Conservation (phyloP, 2,888 invertebrate species). For the Chromoteleia sp. region DNA sequence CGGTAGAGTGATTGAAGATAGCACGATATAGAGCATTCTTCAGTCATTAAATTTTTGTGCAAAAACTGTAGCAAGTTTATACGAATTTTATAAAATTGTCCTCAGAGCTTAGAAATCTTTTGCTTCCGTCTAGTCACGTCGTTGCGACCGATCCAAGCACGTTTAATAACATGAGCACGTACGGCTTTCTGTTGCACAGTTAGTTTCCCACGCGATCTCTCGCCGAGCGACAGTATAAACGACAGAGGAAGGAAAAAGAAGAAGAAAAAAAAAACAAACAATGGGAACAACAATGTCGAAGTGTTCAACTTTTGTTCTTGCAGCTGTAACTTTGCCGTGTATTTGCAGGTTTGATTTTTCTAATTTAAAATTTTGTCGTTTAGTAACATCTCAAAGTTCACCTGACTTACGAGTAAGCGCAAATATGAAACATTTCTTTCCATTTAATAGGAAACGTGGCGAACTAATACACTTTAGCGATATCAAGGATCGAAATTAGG, state of each 20-base stretch:
- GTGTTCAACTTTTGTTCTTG: slow-evolving; percentile 58
- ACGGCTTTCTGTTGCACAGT: slow-evolving; percentile 76
- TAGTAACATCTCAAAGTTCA: no score
- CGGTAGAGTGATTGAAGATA: no score
- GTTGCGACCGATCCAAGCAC: slow-evolving; percentile 66
- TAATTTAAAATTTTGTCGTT: not conserved
- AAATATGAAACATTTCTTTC: not conserved
- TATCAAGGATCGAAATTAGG: not conserved
- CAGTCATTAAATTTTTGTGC: no score
- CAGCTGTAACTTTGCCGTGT: slow-evolving; percentile 32
- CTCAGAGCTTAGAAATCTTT: slow-evolving; percentile 63
- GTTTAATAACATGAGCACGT: slow-evolving; percentile 79
- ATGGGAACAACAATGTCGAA: slow-evolving; percentile 60
- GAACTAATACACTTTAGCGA: not conserved
- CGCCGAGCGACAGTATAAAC: slow-evolving; percentile 62
- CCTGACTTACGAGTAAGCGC: no score
- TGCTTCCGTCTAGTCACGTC: slow-evolving; percentile 65
- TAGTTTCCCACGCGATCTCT: slow-evolving; percentile 77
- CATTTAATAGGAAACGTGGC: not conserved
- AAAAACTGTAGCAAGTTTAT: slow-evolving; percentile 50
- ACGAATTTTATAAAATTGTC: slow-evolving; percentile 72
- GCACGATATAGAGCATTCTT: slow-evolving; percentile 3
- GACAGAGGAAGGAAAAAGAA: slow-evolving; percentile 21
- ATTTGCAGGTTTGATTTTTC: slow-evolving; percentile 17
- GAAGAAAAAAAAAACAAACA: slow-evolving; percentile 41